phyloP scores from a whole-genome alignment of 2,888 invertebrate genomes.

The Rhaphigaster nebulosa region DNA sequence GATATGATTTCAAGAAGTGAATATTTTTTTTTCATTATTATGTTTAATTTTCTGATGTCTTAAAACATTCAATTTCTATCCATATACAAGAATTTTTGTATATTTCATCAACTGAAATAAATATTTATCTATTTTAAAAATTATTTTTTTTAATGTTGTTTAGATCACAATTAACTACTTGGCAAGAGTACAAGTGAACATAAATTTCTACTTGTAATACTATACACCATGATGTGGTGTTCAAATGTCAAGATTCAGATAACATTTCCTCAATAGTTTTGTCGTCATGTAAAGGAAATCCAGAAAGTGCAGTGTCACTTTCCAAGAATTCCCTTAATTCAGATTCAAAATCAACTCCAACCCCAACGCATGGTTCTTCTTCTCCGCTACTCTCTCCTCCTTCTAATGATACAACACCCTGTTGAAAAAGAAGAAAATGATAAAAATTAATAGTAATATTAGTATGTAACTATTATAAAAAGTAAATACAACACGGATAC shows the following conservation, averaged over 20 bases:
- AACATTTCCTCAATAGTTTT: slow-evolving; percentile 67
- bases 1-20: neutral
- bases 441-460: neutral
- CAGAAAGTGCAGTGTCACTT: slow-evolving; percentile 74
- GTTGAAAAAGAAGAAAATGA: slow-evolving; percentile 11
- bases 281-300: slow-evolving; percentile 69
- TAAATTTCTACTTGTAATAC: neutral
- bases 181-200: neutral
- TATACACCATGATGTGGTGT: neutral
- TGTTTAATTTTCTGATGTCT: neutral
- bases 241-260: slow-evolving; percentile 65
- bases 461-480: neutral
- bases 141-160: neutral
- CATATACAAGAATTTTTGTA: neutral
- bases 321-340: slow-evolving; percentile 81
- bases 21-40: neutral
- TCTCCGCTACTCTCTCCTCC: slow-evolving; percentile 64
- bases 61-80: neutral
- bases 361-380: slow-evolving; percentile 67
- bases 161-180: neutral
- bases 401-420: slow-evolving; percentile 62
- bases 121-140: neutral
- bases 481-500: neutral
- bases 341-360: slow-evolving; percentile 75
- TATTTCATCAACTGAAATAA: neutral